Conservation (phyloP, 2,113 vertebrate genomes). For the Pterocles orientalis region DNA sequence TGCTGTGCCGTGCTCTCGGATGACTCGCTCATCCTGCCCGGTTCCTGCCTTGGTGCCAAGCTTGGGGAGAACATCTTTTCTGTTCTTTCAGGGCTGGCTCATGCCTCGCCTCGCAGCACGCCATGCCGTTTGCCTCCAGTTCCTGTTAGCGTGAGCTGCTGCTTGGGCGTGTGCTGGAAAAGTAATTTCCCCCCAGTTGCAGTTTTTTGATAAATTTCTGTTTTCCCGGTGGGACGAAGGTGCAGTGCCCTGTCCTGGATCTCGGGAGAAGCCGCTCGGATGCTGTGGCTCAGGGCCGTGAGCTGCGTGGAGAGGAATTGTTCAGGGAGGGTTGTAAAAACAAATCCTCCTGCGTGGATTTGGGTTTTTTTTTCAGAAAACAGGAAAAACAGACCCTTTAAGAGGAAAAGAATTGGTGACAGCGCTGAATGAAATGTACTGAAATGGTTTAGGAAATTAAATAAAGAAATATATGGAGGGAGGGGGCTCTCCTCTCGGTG, state of each 20-base stretch:
- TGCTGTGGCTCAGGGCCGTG: fast-evolving
- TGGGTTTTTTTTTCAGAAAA: neutral
- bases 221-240: fast-evolving
- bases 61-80: neutral
- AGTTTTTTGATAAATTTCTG: neutral
- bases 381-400: neutral
- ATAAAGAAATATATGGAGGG: no score
- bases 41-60: neutral
- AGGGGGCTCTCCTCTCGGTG: neutral
- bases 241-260: fast-evolving
- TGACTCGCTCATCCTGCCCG: neutral
- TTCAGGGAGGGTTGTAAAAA: neutral
- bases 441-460: neutral
- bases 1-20: fast-evolving
- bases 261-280: fast-evolving
- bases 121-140: fast-evolving
- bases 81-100: neutral
- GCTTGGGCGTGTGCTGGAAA: fast-evolving
- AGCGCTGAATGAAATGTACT: fast-evolving
- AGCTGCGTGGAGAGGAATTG: fast-evolving
- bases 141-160: neutral
- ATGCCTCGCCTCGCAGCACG: neutral
- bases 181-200: fast-evolving
- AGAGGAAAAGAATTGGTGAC: neutral
- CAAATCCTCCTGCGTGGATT: fast-evolving